Evolutionary conservation across 2,888 invertebrate genomes (phyloP), one percentile per base, ranked within the genome.

Genomic region (Prenolepis imparis): DNA sequence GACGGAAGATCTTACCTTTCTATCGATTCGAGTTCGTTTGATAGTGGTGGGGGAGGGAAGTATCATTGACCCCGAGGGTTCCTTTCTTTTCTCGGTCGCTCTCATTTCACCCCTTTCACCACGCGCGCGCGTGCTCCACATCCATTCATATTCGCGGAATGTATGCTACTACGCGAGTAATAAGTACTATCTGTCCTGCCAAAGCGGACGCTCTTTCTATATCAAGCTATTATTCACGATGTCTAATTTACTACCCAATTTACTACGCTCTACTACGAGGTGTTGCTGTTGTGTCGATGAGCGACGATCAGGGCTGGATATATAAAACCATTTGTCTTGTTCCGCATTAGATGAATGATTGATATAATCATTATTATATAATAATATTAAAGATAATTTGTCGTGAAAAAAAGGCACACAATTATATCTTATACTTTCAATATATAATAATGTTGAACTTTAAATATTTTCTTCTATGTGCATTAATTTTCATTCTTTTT

Each of bases 171-270:
- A 64, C 52, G 48, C 28, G 55, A 78, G n/a, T 64, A 28, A 9
- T 41, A 28, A n/a, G 55, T 85, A 85, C 80, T 75, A 87, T 63
- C 80, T 64, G 44, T 75, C 66, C 52, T 63, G 73, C 70, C 28
- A 28, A 78, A 66, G 41, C 73, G 39, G 66, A 61, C 68, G 61
- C 84, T 28, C 39, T 59, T 67, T 28, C 39, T 48, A 48, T 48
- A 48, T 48, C 48, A 44, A n/a, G 24, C 48, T 57, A 32, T 70
- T 86, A 86, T 64, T 75, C 81, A 21, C 41, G 57, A 52, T 18
- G 44, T 64, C 78, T 57, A 52, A 75, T 66, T 75, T 82, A 82
- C 68, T 82, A 85, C 28, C 78, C 57, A 52, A 75, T 66, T 75
- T 82, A 82, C 68, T 82, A 85, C 28, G 39, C 39, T 36, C 39